Percentiles rank a stretch among this genome's conserved stretches.
Conservation (phyloP, 2,113 vertebrate genomes). For the Lepidothrix coronata region DNA sequence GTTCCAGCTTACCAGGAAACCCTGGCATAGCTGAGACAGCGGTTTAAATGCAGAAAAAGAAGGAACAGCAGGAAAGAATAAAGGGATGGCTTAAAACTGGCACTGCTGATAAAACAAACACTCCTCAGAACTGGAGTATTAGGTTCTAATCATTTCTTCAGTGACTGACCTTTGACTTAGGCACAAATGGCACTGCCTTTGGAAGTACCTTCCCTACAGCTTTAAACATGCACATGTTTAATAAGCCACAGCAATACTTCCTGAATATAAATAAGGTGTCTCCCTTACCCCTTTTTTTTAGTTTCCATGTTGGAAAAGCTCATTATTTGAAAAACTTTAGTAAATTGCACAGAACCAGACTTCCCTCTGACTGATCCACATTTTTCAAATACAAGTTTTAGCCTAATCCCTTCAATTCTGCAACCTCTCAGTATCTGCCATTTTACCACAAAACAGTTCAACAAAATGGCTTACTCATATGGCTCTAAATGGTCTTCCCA, state of each 20-base stretch:
- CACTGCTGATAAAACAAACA: not conserved
- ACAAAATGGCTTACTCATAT: not conserved
- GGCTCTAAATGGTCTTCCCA: not conserved
- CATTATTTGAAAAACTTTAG: not conserved
- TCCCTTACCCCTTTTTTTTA: not conserved
- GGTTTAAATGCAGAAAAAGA: not conserved
- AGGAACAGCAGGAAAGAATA: not conserved
- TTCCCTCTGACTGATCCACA: not conserved
- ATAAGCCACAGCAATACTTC: not conserved
- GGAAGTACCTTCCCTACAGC: not conserved
- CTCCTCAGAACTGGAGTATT: not conserved
- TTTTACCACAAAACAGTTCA: not conserved
- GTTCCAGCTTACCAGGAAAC: not conserved
- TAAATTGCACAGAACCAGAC: not conserved
- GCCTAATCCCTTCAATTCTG: not conserved
- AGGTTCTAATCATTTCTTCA: not conserved
- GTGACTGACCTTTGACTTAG: not conserved
- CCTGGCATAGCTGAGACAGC: fast-evolving
- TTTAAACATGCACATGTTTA: not conserved
- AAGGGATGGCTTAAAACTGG: not conserved
- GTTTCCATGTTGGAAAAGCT: not conserved
- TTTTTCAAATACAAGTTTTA: not conserved
- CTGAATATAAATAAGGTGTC: not conserved
- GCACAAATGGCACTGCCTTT: not conserved
- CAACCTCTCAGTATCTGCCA: not conserved